These are phyloP conservation scores for Drosophila ficusphila DNA, from an alignment of 1,140 invertebrate species.

Conservation along the genomic window DNA sequence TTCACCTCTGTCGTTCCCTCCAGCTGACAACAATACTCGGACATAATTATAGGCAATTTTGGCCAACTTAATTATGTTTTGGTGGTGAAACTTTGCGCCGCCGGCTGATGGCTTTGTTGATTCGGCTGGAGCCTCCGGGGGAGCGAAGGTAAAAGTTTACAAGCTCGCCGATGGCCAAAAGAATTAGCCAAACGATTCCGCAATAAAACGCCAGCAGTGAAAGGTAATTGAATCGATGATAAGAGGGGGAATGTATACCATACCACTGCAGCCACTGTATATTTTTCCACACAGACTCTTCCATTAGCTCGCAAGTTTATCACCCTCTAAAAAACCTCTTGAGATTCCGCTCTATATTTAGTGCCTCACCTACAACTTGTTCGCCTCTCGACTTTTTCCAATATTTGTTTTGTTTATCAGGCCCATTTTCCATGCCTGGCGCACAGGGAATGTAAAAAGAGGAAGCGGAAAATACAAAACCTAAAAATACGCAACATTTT, in stretches of 20 bases:
- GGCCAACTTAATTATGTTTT: conserved; percentile 43
- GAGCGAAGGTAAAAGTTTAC: conserved; percentile 59
- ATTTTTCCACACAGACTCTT: conserved; percentile 3
- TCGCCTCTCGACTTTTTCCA: conserved; percentile 30
- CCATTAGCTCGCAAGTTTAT: conserved; percentile 23
- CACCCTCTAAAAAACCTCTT: conserved; percentile 9
- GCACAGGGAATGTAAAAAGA: conserved; percentile 33
- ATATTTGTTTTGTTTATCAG: conserved; percentile 53
- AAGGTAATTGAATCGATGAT: conserved; percentile 48
- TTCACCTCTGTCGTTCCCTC: conserved; percentile 9
- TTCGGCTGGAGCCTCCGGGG: conserved; percentile 8
- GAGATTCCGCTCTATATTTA: conserved; percentile 10
- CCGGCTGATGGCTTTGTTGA: conserved; percentile 31
- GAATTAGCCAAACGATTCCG: conserved; percentile 37
- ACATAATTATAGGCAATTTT: conserved; percentile 66
- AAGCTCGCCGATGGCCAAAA: conserved; percentile 8
- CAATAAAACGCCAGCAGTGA: conserved; percentile 35
- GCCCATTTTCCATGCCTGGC: conserved; percentile 43
- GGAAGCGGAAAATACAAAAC: conserved; percentile 29
- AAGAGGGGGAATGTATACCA: background rate
- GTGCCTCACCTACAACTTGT: conserved; percentile 38
- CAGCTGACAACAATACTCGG: conserved; percentile 35
- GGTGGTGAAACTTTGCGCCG: conserved; percentile 63
- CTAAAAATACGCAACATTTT: conserved; percentile 66
- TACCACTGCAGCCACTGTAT: background rate